phyloP scores from a whole-genome alignment of 2,797 vertebrate genomes.

The Ciconia nigra region DNA sequence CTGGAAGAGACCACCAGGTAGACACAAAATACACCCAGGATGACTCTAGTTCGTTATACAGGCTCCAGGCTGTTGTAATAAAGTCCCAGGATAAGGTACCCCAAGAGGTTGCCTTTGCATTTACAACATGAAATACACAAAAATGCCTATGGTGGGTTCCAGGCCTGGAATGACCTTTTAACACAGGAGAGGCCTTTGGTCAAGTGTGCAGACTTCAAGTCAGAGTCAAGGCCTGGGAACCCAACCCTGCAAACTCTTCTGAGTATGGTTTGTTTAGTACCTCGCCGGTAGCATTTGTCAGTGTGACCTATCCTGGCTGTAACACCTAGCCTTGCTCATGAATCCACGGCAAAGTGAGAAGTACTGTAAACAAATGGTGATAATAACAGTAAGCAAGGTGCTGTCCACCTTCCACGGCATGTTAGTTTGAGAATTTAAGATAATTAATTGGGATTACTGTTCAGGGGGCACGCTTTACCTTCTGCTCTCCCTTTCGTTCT shows the following conservation, averaged over 20 bases:
- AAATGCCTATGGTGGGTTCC: accelerated
- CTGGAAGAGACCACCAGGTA: background rate
- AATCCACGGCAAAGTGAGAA: background rate
- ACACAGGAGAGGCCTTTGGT: background rate
- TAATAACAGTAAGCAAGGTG: background rate
- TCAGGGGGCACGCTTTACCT: background rate
- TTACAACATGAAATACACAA: background rate
- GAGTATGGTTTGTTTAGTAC: background rate
- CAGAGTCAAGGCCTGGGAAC: background rate
- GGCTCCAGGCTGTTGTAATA: background rate
- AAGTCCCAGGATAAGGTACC: background rate
- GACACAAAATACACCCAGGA: background rate
- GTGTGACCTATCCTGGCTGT: background rate
- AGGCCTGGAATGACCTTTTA: background rate
- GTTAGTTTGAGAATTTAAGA: background rate
- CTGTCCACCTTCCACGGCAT: background rate
- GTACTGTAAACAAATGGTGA: background rate
- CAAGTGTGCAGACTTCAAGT: background rate
- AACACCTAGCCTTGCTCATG: background rate
- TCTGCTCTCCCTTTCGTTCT: background rate
- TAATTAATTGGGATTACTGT: background rate
- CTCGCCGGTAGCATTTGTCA: background rate
- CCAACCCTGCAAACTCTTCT: background rate
- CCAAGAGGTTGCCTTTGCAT: background rate
- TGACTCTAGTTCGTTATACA: background rate